Evolutionary conservation across 2,888 invertebrate genomes (phyloP).

Genomic region (Halictus quadricinctus): DNA sequence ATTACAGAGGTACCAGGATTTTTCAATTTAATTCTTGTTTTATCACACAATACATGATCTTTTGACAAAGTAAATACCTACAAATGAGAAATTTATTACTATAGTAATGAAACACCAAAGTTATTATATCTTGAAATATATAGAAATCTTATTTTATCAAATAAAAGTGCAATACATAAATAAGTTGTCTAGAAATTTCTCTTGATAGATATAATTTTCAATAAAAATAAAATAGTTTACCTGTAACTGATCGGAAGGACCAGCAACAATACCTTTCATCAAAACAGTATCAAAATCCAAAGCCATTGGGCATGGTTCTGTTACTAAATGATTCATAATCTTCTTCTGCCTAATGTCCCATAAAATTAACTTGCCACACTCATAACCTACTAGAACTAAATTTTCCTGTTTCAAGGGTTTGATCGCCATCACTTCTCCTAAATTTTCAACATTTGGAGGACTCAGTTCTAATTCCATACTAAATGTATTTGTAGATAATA

Average conservation of each 20-base stretch:
- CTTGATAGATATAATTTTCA: neutral
- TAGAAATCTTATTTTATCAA: neutral
- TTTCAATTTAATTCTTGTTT: conserved; percentile 86
- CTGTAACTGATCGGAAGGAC: conserved; percentile 86
- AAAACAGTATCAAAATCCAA: conserved; percentile 88
- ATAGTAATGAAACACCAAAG: neutral
- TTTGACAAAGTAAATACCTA: conserved; percentile 76
- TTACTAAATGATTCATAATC: conserved; percentile 84
- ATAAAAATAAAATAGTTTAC: conserved; percentile 73
- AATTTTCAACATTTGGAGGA: conserved; percentile 65
- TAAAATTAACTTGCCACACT: conserved; percentile 88
- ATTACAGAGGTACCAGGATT: conserved; percentile 89
- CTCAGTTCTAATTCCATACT: conserved; percentile 73
- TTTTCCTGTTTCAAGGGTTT: conserved; percentile 83
- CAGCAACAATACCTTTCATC: conserved; percentile 88
- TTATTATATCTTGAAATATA: neutral
- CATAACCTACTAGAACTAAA: conserved; percentile 88
- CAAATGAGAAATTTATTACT: conserved; percentile 12
- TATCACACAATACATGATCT: conserved; percentile 76
- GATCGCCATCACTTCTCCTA: conserved; percentile 88
- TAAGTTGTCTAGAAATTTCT: neutral
- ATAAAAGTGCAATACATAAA: neutral
- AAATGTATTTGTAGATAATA: conserved; percentile 83
- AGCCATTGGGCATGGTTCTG: conserved; percentile 87
- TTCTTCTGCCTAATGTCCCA: conserved; percentile 88